Conservation (phyloP, 1,140 invertebrate species). For the Wiebesia pumilae region DNA sequence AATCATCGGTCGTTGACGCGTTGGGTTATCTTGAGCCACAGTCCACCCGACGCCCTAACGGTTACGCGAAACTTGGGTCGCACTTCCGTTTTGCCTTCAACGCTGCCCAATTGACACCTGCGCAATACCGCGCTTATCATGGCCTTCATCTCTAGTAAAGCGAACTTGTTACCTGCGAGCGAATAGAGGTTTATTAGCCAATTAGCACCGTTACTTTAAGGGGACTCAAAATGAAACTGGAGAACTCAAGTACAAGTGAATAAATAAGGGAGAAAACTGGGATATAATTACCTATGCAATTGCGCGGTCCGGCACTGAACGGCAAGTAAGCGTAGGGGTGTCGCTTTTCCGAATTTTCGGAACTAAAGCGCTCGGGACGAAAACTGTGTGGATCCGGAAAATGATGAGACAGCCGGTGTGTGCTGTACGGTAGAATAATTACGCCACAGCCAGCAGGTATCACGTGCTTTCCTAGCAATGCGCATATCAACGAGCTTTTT, state of each 20-base stretch:
- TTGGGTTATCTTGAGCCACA: slow-evolving; percentile 73
- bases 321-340: slow-evolving; percentile 81
- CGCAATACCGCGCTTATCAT: slow-evolving; percentile 80
- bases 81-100: slow-evolving; percentile 74
- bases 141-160: slow-evolving; percentile 83
- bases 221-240: not conserved
- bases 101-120: slow-evolving; percentile 74
- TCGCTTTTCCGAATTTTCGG: slow-evolving; percentile 75
- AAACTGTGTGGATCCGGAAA: slow-evolving; percentile 84
- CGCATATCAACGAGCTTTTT: not conserved
- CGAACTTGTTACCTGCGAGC: slow-evolving; percentile 80
- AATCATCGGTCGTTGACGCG: slow-evolving; percentile 48
- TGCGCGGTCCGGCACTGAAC: slow-evolving; percentile 82
- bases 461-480: slow-evolving; percentile 58
- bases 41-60: slow-evolving; percentile 75
- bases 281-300: slow-evolving; percentile 78
- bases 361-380: slow-evolving; percentile 82
- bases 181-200: not conserved
- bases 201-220: too few relatives aligned
- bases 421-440: slow-evolving; percentile 75
- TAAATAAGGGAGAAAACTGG: not conserved
- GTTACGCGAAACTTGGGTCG: slow-evolving; percentile 75
- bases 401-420: slow-evolving; percentile 80
- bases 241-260: not conserved
- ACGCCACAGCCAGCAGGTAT: slow-evolving; percentile 72